Conservation (phyloP, 1,140 invertebrate species). For the Lerema accius region DNA sequence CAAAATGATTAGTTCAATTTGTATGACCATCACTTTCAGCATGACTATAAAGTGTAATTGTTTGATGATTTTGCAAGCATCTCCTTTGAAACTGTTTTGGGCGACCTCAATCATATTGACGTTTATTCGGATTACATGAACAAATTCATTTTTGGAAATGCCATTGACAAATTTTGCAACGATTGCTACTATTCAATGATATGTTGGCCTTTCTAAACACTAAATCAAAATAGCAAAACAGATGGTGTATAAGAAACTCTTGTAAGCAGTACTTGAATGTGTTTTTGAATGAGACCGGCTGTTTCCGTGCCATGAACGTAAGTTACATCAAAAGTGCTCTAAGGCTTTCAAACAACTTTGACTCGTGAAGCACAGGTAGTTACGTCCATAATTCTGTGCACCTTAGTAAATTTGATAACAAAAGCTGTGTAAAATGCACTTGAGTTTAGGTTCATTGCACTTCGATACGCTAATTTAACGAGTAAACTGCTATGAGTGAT, state of each 20-base stretch:
- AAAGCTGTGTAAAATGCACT: conserved; percentile 31
- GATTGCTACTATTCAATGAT: background rate
- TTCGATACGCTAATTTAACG: conserved; percentile 43
- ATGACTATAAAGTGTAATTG: conserved; percentile 23
- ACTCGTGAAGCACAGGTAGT: conserved; percentile 16
- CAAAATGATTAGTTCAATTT: conserved; percentile 32
- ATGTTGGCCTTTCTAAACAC: background rate
- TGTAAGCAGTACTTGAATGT: conserved; percentile 16
- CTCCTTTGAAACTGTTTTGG: conserved; percentile 7
- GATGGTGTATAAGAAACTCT: conserved; percentile 6
- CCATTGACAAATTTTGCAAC: background rate
- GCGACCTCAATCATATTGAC: conserved; percentile 7
- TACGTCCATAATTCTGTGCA: conserved; percentile 2
- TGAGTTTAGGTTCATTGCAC: conserved; percentile 42
- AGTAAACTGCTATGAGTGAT: conserved; percentile 42
- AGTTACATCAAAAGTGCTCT: background rate
- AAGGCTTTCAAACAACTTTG: conserved; percentile 24
- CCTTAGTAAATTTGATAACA: conserved; percentile 25
- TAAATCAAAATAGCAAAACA: conserved; percentile 9
- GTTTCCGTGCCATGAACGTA: conserved; percentile 10
- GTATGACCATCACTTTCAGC: conserved; percentile 25
- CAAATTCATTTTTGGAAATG: conserved; percentile 6
- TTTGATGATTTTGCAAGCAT: conserved; percentile 24
- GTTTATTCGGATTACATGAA: conserved; percentile 16
- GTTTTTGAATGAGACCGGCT: conserved; percentile 10